phyloP scores from a whole-genome alignment of 2,113 vertebrate species.

The Thinocorus orbignyianus region DNA sequence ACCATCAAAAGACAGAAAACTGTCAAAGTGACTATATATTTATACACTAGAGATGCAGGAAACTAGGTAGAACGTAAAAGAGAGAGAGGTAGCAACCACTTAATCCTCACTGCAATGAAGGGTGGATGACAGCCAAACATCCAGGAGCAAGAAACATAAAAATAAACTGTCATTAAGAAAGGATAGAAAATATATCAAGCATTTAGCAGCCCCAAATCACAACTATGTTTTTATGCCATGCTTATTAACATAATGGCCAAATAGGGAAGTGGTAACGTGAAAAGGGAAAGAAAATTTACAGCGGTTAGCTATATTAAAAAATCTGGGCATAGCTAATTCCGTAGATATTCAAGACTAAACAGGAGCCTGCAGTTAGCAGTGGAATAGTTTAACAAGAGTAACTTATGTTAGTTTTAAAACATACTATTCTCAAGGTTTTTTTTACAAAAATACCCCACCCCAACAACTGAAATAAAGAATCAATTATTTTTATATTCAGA shows the following conservation, averaged over 20 bases:
- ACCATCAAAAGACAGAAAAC: not conserved
- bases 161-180: not conserved
- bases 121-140: not conserved
- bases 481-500: not conserved
- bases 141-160: not conserved
- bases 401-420: not conserved
- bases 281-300: not conserved
- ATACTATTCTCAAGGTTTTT: accelerated
- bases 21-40: not conserved
- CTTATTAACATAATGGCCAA: not conserved
- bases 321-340: not conserved
- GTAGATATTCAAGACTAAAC: no score
- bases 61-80: not conserved
- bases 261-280: not conserved
- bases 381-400: not conserved
- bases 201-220: not conserved
- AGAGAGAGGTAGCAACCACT: not conserved
- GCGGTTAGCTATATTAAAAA: not conserved
- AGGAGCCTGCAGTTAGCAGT: not conserved
- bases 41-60: not conserved
- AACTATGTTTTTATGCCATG: not conserved
- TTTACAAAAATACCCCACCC: not conserved
- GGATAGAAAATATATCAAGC: not conserved
- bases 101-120: not conserved
- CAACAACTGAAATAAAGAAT: not conserved